Evolutionary conservation across 2,113 vertebrate species (phyloP).

Genomic region (Crotalus tigris): DNA sequence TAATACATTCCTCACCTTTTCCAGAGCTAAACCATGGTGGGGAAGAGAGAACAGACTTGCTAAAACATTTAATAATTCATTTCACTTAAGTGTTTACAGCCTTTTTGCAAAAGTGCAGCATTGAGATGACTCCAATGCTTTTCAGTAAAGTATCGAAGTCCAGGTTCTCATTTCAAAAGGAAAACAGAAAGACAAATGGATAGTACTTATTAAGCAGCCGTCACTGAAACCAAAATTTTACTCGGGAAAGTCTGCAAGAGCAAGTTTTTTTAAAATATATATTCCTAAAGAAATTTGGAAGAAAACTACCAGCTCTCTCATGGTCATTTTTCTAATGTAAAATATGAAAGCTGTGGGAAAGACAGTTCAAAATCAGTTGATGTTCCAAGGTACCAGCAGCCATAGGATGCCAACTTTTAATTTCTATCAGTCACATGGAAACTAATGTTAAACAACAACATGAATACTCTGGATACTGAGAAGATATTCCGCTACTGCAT

Average conservation of each 20-base stretch:
- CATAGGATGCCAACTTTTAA: not conserved
- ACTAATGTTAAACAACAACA: not conserved
- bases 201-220: not conserved
- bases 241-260: not conserved
- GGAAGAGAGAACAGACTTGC: not conserved
- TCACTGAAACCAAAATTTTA: not conserved
- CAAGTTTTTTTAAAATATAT: not conserved
- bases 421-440: not conserved
- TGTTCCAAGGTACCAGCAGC: not conserved
- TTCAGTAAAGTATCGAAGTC: not conserved
- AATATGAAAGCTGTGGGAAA: not conserved
- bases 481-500: not conserved
- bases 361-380: not conserved
- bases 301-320: not conserved
- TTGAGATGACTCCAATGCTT: conserved; percentile 7
- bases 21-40: not conserved
- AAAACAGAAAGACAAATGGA: not conserved
- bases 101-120: not conserved
- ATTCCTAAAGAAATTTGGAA: not conserved
- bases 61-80: conserved; percentile 21
- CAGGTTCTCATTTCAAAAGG: not conserved
- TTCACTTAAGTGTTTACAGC: not conserved
- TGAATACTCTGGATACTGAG: not conserved
- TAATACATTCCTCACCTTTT: not conserved
- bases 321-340: not conserved